phyloP scores from a whole-genome alignment of 2,888 invertebrate genomes.

The Amaurobius ferox region DNA sequence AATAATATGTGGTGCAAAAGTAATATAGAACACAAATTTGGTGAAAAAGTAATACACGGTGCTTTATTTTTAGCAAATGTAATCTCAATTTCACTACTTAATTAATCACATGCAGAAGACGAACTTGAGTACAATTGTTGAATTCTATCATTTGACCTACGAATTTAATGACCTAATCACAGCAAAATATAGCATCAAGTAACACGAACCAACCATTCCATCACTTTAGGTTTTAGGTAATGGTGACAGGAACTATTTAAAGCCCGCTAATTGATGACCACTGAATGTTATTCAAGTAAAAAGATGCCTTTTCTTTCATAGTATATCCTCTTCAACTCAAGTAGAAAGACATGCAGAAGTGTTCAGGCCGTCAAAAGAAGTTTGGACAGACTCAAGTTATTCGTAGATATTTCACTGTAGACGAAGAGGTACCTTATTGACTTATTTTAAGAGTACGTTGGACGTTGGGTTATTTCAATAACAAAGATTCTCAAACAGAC shows the following conservation, averaged over 20 bases:
- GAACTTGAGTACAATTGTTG: too few relatives aligned
- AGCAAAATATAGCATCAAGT: neutral
- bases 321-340: slow-evolving; percentile 16
- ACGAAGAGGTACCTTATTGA: slow-evolving; percentile 29
- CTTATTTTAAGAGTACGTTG: slow-evolving; percentile 23
- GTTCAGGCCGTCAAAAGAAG: slow-evolving; percentile 24
- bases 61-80: too few relatives aligned
- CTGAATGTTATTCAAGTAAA: slow-evolving; percentile 26
- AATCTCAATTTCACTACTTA: too few relatives aligned
- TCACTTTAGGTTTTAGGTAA: slow-evolving; percentile 17
- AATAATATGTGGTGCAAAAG: too few relatives aligned
- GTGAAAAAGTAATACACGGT: too few relatives aligned
- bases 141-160: too few relatives aligned
- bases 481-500: neutral
- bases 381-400: slow-evolving; percentile 58
- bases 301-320: neutral
- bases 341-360: slow-evolving; percentile 18
- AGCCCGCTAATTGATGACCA: slow-evolving; percentile 24
- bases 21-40: too few relatives aligned
- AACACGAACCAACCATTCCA: neutral
- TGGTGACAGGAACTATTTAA: slow-evolving; percentile 27
- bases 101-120: too few relatives aligned
- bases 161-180: neutral
- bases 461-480: slow-evolving; percentile 25
- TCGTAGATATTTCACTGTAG: slow-evolving; percentile 36